phyloP scores from a whole-genome alignment of 1,140 invertebrate species.

The Cheumatopsyche charites region DNA sequence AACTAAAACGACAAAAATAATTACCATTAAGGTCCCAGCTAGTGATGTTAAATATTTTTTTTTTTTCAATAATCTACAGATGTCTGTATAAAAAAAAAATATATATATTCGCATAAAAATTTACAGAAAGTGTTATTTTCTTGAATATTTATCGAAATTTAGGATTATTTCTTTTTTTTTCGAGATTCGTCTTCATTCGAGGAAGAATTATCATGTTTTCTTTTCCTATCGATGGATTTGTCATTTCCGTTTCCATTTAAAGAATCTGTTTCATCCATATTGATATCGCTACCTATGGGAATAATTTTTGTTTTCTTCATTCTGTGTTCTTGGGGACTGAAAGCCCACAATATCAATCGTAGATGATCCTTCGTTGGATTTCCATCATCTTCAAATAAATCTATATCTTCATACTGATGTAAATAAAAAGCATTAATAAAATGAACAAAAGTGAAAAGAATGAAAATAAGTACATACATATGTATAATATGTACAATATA shows the following conservation, averaged over 20 bases:
- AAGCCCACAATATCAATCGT: constrained; percentile 68
- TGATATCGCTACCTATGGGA: constrained; percentile 10
- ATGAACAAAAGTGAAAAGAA: neutral
- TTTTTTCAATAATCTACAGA: no score
- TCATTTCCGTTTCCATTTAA: constrained; percentile 27
- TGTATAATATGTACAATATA: neutral
- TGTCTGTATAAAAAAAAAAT: no score
- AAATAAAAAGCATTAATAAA: neutral
- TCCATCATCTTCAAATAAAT: constrained; percentile 65
- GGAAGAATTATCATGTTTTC: constrained; percentile 40
- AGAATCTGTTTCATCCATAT: constrained; percentile 36
- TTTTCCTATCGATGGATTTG: constrained; percentile 27
- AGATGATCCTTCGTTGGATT: constrained; percentile 66
- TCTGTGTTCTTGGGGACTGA: constrained; percentile 59
- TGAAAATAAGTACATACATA: no score
- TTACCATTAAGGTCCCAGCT: no score
- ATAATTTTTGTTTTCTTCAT: constrained; percentile 45
- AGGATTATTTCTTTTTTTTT: constrained; percentile 40
- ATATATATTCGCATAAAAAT: no score
- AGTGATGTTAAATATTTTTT: no score
- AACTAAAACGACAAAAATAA: no score
- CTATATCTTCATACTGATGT: constrained; percentile 48
- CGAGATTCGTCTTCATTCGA: constrained; percentile 33
- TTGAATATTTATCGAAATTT: no score
- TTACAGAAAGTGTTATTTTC: no score